Evolutionary conservation across 2,888 invertebrate genomes (phyloP).

Genomic region (Brachynemurus nebulosus): DNA sequence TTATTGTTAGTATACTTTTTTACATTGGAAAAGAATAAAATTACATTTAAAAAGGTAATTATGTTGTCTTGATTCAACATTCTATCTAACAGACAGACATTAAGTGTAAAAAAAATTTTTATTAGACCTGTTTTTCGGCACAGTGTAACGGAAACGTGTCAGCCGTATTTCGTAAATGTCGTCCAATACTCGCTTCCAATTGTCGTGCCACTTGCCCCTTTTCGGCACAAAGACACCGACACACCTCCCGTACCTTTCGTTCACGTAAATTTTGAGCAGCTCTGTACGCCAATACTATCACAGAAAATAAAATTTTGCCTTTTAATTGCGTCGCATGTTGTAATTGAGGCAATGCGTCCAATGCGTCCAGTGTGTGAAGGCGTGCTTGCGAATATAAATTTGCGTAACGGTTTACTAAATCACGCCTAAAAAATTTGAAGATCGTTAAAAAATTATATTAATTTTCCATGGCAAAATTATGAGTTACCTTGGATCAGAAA

Average conservation of each 20-base stretch:
- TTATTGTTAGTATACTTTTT: too few relatives aligned
- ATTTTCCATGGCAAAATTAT: background rate
- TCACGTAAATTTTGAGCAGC: conserved; percentile 56
- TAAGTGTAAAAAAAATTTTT: conserved; percentile 12
- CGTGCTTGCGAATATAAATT: conserved; percentile 74
- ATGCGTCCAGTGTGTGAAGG: conserved; percentile 71
- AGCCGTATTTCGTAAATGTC: conserved; percentile 53
- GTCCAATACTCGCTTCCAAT: conserved; percentile 42
- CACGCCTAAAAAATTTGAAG: conserved; percentile 35
- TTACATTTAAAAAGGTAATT: too few relatives aligned
- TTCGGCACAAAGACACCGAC: conserved; percentile 33
- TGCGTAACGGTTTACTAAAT: conserved; percentile 65
- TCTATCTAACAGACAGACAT: too few relatives aligned
- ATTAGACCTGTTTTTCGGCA: conserved; percentile 48
- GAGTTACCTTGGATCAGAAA: conserved; percentile 9
- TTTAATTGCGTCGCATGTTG: conserved; percentile 78
- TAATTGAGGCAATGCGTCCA: conserved; percentile 68
- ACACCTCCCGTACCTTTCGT: conserved; percentile 57
- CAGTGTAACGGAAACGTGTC: conserved; percentile 56
- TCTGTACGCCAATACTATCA: conserved; percentile 75
- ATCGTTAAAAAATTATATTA: background rate
- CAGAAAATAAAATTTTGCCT: conserved; percentile 89
- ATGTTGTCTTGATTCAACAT: too few relatives aligned
- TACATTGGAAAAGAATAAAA: too few relatives aligned
- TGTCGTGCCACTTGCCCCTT: conserved; percentile 31